Conservation (phyloP, 2,888 invertebrate genomes). For the Taphrorychus bicolor region DNA sequence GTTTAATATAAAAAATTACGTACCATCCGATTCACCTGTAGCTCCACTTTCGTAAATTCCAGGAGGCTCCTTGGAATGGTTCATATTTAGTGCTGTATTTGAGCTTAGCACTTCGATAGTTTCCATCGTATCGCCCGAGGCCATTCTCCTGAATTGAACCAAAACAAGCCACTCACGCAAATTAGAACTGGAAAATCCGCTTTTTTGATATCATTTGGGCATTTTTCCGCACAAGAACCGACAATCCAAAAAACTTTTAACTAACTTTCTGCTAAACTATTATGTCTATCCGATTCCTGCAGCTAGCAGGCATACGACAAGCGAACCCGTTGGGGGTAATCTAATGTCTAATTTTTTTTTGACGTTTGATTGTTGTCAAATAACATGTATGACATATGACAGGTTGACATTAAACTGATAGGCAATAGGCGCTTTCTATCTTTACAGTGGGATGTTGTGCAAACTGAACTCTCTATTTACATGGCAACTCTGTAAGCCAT, state of each 20-base stretch:
- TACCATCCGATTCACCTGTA: conserved; percentile 65
- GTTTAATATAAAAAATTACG: conserved; percentile 9
- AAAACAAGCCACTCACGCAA: conserved; percentile 16
- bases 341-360: too few species aligned
- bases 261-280: conserved; percentile 22
- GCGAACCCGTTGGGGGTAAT: too few species aligned
- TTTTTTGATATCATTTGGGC: conserved; percentile 44
- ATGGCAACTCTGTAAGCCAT: too few species aligned
- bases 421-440: too few species aligned
- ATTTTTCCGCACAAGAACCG: conserved; percentile 42
- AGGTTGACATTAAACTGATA: too few species aligned
- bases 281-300: too few species aligned
- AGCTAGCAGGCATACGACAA: too few species aligned
- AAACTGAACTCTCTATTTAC: too few species aligned
- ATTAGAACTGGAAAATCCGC: conserved; percentile 26
- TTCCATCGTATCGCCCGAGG: conserved; percentile 82
- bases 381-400: too few species aligned
- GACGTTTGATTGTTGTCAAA: too few species aligned
- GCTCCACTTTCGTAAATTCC: conserved; percentile 67
- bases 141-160: conserved; percentile 66
- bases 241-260: conserved; percentile 35
- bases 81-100: conserved; percentile 61
- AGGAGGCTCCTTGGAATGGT: conserved; percentile 66
- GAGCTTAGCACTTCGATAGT: conserved; percentile 79
- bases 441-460: too few species aligned